Evolutionary conservation across 1,140 invertebrate genomes (phyloP).

Genomic region (Olivierus martensii): DNA sequence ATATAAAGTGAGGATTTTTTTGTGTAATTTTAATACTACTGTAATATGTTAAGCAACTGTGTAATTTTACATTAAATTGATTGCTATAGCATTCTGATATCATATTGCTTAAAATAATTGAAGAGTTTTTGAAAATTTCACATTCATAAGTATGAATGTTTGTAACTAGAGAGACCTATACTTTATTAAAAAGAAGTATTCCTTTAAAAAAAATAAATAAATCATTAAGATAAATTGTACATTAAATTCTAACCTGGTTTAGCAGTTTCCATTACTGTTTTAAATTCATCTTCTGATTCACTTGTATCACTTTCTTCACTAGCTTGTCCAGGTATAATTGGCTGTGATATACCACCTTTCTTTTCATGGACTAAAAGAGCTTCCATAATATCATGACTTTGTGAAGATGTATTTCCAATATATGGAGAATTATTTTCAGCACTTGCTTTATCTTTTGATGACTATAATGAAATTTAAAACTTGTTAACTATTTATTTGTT

Average conservation of each 20-base stretch:
- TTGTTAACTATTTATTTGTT: too few species aligned
- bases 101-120: too few species aligned
- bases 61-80: too few species aligned
- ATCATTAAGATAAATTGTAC: background rate
- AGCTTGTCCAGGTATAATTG: constrained; percentile 15
- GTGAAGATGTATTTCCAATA: background rate
- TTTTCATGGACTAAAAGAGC: constrained; percentile 78
- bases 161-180: too few species aligned
- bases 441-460: constrained; percentile 3
- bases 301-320: constrained; percentile 16
- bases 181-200: too few species aligned
- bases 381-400: constrained; percentile 76
- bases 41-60: too few species aligned
- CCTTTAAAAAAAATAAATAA: too few species aligned
- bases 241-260: background rate
- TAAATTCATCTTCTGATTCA: constrained; percentile 14
- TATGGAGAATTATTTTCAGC: background rate
- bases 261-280: background rate
- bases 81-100: too few species aligned
- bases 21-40: too few species aligned
- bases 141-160: too few species aligned
- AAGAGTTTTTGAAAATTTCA: too few species aligned
- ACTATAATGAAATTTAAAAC: background rate
- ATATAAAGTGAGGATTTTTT: too few species aligned
- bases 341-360: constrained; percentile 39